Conservation (phyloP, 1,140 invertebrate species). For the Scylla paramamosain region DNA sequence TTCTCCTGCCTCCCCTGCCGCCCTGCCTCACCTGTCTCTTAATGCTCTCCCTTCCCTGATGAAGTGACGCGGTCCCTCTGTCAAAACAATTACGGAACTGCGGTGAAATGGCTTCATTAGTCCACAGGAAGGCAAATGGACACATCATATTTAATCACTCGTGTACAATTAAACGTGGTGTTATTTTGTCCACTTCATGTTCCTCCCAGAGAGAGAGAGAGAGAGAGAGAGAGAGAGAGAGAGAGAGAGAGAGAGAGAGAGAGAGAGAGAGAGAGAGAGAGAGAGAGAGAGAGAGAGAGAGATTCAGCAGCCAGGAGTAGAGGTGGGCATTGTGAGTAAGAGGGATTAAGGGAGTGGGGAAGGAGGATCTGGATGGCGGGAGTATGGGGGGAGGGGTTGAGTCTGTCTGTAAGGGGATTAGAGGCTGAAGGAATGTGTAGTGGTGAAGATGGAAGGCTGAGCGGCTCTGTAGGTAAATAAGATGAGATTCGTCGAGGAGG, state of each 20-base stretch:
- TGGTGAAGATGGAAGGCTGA: neutral
- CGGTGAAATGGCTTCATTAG: neutral
- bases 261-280: neutral
- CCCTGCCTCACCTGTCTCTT: neutral
- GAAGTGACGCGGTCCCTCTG: neutral
- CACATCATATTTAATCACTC: neutral
- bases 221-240: neutral
- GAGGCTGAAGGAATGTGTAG: neutral
- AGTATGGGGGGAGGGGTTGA: neutral
- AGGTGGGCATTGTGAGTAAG: neutral
- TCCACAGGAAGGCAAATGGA: neutral
- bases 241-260: neutral
- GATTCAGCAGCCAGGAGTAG: neutral
- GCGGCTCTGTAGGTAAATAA: neutral
- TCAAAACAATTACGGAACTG: neutral
- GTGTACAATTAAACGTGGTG: neutral
- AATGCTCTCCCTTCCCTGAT: neutral
- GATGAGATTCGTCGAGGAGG: neutral
- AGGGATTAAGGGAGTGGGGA: neutral
- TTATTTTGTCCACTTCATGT: neutral
- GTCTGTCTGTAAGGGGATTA: conserved; percentile 3
- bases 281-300: neutral
- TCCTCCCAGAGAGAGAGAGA: too few species aligned
- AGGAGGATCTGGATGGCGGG: neutral
- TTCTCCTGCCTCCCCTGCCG: too few species aligned